These are phyloP conservation scores for Synchiropus splendidus DNA, from an alignment of 2,113 vertebrate genomes.

Conservation along the genomic window DNA sequence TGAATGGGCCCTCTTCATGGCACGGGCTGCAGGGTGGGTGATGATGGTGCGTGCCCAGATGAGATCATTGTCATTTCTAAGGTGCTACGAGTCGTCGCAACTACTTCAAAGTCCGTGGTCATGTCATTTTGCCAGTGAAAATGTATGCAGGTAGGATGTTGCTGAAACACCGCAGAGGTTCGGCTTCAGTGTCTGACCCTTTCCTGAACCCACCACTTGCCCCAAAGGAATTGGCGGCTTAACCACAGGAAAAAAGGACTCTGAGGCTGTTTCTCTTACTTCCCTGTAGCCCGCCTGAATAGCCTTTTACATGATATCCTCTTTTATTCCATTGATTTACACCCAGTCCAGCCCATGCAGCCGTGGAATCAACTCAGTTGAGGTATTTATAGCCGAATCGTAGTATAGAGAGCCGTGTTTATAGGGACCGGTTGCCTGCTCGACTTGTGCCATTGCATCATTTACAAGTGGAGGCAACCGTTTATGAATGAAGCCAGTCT, in stretches of 20 bases:
- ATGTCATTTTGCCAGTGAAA: slow-evolving; percentile 5
- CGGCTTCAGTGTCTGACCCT: slow-evolving; percentile 27
- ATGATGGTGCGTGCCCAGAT: slow-evolving; percentile 45
- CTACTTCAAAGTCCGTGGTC: slow-evolving; percentile 31
- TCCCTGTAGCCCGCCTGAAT: slow-evolving; percentile 4
- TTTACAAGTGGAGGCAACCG: slow-evolving; percentile 40
- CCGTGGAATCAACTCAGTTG: slow-evolving; percentile 19
- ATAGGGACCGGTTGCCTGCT: slow-evolving; percentile 49
- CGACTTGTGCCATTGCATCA: slow-evolving; percentile 57
- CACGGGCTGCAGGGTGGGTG: slow-evolving; percentile 30
- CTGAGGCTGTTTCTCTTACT: slow-evolving; percentile 13
- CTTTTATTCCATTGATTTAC: slow-evolving; percentile 17
- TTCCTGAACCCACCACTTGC: slow-evolving; percentile 28
- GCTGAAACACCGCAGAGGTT: slow-evolving; percentile 6
- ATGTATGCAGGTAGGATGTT: slow-evolving; percentile 17
- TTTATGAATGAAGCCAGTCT: slow-evolving; percentile 67
- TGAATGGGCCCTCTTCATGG: slow-evolving; percentile 65
- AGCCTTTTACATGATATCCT: slow-evolving; percentile 8
- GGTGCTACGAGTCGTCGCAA: slow-evolving; percentile 19
- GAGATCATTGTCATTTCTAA: slow-evolving; percentile 45
- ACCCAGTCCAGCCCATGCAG: slow-evolving; percentile 22
- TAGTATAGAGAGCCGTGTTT: slow-evolving; percentile 48
- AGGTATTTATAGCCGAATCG: slow-evolving; percentile 50
- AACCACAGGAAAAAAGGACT: slow-evolving; percentile 40
- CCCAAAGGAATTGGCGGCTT: slow-evolving; percentile 45